Percentiles rank a stretch among this genome's conserved stretches.
Conservation (phyloP, 2,797 vertebrate genomes). For the Alcedo atthis region DNA sequence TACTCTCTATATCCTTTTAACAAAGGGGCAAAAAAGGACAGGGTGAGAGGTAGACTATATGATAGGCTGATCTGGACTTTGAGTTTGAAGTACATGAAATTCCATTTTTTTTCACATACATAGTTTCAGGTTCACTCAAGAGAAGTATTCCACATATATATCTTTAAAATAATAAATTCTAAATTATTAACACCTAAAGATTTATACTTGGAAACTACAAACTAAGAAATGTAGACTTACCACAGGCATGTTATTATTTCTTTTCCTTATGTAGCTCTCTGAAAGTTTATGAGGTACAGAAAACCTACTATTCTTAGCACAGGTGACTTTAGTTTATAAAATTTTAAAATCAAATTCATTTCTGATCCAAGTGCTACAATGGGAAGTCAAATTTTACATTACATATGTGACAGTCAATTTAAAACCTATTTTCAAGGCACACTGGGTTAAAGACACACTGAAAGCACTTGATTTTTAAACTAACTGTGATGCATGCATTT, state of each 20-base stretch:
- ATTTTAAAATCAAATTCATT: neutral
- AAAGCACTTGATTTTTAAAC: neutral
- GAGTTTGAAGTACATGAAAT: neutral
- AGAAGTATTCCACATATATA: neutral
- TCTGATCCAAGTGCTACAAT: neutral
- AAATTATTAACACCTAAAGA: neutral
- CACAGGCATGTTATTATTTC: neutral
- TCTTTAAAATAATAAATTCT: neutral
- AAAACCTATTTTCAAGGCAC: neutral
- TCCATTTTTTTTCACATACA: neutral
- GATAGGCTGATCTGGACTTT: neutral
- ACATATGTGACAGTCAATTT: neutral
- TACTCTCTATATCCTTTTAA: neutral
- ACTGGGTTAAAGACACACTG: neutral
- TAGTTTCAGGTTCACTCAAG: neutral
- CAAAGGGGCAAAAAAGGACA: neutral
- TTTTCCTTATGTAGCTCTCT: neutral
- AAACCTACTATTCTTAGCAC: neutral
- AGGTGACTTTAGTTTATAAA: neutral
- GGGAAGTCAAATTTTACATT: neutral
- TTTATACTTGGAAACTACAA: neutral
- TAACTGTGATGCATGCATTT: neutral
- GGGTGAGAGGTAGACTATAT: neutral
- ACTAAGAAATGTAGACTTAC: neutral
- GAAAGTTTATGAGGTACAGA: neutral